Conservation (phyloP, 2,888 invertebrate genomes). For the Caenorhabditis parvicauda region DNA sequence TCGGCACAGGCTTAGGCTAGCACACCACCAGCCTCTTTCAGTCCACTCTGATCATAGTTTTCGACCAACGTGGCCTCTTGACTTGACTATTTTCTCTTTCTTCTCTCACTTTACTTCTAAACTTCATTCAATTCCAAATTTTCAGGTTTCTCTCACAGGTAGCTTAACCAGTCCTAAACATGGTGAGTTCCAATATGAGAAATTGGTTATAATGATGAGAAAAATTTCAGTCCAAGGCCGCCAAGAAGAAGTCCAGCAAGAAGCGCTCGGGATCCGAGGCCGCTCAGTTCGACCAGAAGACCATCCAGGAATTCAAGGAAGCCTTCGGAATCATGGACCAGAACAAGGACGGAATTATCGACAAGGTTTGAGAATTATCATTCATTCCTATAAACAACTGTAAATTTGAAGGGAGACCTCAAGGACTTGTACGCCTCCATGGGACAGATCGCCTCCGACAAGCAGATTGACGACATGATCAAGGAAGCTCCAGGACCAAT, state of each 20-base stretch:
- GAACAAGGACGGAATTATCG: conserved; percentile 64
- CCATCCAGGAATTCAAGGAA: conserved; percentile 68
- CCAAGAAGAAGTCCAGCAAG: conserved; percentile 56
- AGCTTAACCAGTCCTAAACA: too few relatives aligned
- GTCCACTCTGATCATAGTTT: too few relatives aligned
- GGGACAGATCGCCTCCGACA: conserved; percentile 61
- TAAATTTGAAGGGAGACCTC: conserved; percentile 63
- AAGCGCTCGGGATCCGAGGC: conserved; percentile 66
- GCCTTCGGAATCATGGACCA: conserved; percentile 69
- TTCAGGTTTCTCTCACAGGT: too few relatives aligned
- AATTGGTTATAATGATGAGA: too few relatives aligned
- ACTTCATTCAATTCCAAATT: too few relatives aligned
- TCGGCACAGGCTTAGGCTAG: too few relatives aligned
- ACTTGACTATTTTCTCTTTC: too few relatives aligned
- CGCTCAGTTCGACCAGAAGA: conserved; percentile 67
- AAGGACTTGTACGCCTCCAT: conserved; percentile 67
- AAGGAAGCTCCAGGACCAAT: conserved; percentile 62
- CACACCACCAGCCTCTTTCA: too few relatives aligned
- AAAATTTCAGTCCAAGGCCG: conserved; percentile 34
- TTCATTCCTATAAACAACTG: not conserved
- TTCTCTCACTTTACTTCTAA: too few relatives aligned
- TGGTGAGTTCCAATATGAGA: too few relatives aligned
- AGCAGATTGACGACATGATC: conserved; percentile 61
- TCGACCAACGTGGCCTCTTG: too few relatives aligned
- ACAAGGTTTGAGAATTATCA: conserved; percentile 22